Conservation (phyloP, 2,888 invertebrate species). For the Ormyrus thymus region DNA sequence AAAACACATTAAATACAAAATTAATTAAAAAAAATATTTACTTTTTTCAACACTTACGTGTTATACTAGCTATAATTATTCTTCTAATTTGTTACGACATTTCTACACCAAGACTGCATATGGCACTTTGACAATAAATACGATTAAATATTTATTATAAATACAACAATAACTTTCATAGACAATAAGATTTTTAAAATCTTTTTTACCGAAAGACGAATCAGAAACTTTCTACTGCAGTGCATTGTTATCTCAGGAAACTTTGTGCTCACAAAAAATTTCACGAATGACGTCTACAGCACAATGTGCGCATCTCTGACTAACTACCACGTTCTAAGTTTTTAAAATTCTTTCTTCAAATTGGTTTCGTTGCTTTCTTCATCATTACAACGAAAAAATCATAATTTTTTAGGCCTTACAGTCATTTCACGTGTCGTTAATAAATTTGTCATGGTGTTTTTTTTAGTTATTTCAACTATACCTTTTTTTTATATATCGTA, state of each 20-base stretch:
- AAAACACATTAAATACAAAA: constrained; percentile 1
- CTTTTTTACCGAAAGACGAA: constrained; percentile 28
- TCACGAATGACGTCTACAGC: constrained; percentile 55
- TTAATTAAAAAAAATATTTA: not conserved
- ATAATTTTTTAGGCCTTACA: constrained; percentile 37
- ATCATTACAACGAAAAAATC: constrained; percentile 46
- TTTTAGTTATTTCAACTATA: not conserved
- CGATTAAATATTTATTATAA: constrained; percentile 27
- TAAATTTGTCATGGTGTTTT: constrained; percentile 9
- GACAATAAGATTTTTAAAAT: constrained; percentile 21
- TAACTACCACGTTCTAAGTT: not conserved
- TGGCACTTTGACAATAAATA: constrained; percentile 42
- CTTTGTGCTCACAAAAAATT: constrained; percentile 23
- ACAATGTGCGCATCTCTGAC: constrained; percentile 12
- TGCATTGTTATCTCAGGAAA: constrained; percentile 17
- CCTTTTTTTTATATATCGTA: no score
- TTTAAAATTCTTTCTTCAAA: constrained; percentile 4
- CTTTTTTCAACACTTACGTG: constrained; percentile 12
- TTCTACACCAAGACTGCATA: constrained; percentile 28
- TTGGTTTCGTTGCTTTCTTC: not conserved
- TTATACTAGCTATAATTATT: constrained; percentile 8
- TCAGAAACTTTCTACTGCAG: constrained; percentile 22
- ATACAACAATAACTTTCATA: constrained; percentile 40
- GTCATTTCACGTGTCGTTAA: not conserved
- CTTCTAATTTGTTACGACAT: constrained; percentile 16